A percentile compares a stretch with the other conserved stretches of the same genome.
phyloP scores from a whole-genome alignment of 2,113 vertebrate species.

The Atherinomorus stipes region DNA sequence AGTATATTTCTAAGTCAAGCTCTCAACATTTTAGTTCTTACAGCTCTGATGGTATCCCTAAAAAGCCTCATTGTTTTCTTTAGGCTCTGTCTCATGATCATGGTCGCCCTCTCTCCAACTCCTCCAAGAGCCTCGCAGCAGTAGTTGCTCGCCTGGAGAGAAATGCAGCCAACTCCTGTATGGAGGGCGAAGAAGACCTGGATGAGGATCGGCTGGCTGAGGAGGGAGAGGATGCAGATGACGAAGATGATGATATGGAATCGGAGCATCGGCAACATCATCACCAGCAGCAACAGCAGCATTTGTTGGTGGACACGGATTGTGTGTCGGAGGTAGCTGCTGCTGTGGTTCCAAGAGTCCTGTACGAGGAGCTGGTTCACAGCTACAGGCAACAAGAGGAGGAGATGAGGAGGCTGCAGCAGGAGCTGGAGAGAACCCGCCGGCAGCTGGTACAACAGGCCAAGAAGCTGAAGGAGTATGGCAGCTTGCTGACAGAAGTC shows the following conservation, averaged over 20 bases:
- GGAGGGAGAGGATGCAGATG: slow-evolving; percentile 80
- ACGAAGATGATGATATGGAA: slow-evolving; percentile 79
- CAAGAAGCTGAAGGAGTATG: slow-evolving; percentile 98
- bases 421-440: slow-evolving; percentile 96
- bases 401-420: slow-evolving; percentile 96
- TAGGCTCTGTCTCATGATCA: slow-evolving; percentile 79
- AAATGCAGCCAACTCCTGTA: slow-evolving; percentile 83
- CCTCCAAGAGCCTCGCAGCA: slow-evolving; percentile 92
- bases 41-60: neutral
- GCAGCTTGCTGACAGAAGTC: slow-evolving; percentile 95
- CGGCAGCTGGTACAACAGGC: slow-evolving; percentile 97
- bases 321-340: slow-evolving; percentile 79
- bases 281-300: slow-evolving; percentile 70
- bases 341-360: slow-evolving; percentile 91
- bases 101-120: slow-evolving; percentile 80
- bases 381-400: slow-evolving; percentile 98
- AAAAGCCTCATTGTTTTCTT: slow-evolving; percentile 29
- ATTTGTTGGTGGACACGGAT: slow-evolving; percentile 73
- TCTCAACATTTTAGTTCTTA: neutral
- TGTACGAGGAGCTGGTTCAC: slow-evolving; percentile 96
- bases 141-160: slow-evolving; percentile 94
- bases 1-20: neutral
- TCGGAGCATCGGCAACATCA: slow-evolving; percentile 73
- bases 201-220: slow-evolving; percentile 81
- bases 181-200: slow-evolving; percentile 83